phyloP scores from a whole-genome alignment of 35 echinoderm and acorn worm species.

The Apostichopus parvimensis region DNA sequence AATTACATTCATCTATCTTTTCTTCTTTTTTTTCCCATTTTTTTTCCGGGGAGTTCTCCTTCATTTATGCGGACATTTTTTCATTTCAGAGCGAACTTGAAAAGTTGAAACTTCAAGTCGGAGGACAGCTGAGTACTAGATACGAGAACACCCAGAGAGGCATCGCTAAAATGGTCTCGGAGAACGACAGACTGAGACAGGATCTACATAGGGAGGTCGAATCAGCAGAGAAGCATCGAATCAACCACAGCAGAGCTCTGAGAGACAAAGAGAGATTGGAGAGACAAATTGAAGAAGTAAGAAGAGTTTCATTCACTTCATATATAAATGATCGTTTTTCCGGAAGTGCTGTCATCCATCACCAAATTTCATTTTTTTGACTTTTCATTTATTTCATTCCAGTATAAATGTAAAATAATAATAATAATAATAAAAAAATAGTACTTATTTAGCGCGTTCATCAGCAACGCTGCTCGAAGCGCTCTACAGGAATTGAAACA shows the following conservation, averaged over 20 bases:
- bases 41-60: too few relatives aligned
- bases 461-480: too few relatives aligned
- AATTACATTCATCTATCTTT: too few relatives aligned
- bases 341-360: too few relatives aligned
- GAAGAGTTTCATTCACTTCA: not conserved
- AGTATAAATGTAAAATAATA: not conserved
- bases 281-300: slow-evolving; percentile 82
- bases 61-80: not conserved
- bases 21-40: too few relatives aligned
- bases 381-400: too few relatives aligned
- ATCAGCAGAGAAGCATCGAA: slow-evolving; percentile 61
- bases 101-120: slow-evolving; percentile 78
- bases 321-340: not conserved
- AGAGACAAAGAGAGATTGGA: slow-evolving; percentile 80
- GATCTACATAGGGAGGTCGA: slow-evolving; percentile 79
- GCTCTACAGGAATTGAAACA: too few relatives aligned
- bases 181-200: slow-evolving; percentile 87
- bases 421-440: too few relatives aligned
- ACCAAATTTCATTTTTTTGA: not conserved
- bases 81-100: slow-evolving; percentile 74
- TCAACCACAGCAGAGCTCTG: slow-evolving; percentile 58
- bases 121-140: slow-evolving; percentile 87
- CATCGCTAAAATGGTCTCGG: slow-evolving; percentile 73
- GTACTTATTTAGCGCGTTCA: too few relatives aligned
- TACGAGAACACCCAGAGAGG: slow-evolving; percentile 96